Evolutionary conservation across 2,797 vertebrate genomes (phyloP).

Genomic region (Acanthornis magna): DNA sequence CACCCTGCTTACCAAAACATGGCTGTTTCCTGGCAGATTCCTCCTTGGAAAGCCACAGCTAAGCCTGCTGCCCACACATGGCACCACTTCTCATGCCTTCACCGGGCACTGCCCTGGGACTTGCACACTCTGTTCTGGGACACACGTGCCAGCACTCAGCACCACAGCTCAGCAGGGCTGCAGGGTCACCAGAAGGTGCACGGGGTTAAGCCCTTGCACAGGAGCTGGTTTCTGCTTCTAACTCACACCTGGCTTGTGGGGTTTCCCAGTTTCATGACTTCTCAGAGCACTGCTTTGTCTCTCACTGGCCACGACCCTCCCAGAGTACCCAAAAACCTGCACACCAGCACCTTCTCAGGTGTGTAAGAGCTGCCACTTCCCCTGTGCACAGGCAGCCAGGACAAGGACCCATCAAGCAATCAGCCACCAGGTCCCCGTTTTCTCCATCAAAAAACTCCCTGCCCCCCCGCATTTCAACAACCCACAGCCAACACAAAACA

Average conservation of each 20-base stretch:
- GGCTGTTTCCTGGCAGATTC: neutral
- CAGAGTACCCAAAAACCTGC: neutral
- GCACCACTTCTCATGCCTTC: neutral
- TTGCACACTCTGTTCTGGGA: neutral
- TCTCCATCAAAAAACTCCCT: neutral
- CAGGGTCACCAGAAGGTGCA: neutral
- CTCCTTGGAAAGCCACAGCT: neutral
- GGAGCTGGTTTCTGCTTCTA: neutral
- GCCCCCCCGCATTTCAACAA: neutral
- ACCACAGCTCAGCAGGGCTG: rapidly evolving
- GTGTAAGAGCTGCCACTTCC: neutral
- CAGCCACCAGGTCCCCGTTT: neutral
- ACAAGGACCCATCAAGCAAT: neutral
- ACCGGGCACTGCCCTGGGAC: neutral
- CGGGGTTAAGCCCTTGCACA: neutral
- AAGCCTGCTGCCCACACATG: neutral
- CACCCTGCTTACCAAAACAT: neutral
- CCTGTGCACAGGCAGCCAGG: neutral
- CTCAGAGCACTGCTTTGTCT: neutral
- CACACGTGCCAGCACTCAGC: rapidly evolving
- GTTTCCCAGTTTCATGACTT: neutral
- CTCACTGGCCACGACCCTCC: too few species aligned
- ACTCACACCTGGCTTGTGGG: neutral
- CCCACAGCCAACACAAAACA: neutral
- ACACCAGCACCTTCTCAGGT: neutral